phyloP scores from a whole-genome alignment of 2,797 vertebrate species.

The Anniella stebbinsi region DNA sequence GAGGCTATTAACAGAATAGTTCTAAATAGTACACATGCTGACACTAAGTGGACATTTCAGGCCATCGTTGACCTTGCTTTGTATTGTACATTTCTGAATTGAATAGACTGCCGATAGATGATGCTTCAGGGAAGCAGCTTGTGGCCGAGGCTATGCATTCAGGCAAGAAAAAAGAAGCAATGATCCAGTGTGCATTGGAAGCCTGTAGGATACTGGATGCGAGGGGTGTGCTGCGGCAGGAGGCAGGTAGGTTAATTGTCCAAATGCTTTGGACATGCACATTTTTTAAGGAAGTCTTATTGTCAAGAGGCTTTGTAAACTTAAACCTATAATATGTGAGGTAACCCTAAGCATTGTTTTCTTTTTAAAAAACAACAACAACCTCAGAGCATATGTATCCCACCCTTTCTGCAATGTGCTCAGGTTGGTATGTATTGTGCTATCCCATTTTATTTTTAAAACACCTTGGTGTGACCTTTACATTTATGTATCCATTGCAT shows the following conservation, averaged over 20 bases:
- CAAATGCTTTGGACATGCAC: not conserved
- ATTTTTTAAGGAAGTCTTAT: not conserved
- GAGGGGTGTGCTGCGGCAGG: slow-evolving; percentile 93
- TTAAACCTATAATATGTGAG: not conserved
- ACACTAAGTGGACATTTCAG: not conserved
- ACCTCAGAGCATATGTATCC: not conserved
- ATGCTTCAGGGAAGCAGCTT: slow-evolving; percentile 91
- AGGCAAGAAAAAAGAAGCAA: slow-evolving; percentile 95
- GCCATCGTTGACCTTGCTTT: slow-evolving; percentile 25
- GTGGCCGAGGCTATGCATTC: slow-evolving; percentile 92
- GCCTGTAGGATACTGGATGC: slow-evolving; percentile 96
- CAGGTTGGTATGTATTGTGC: not conserved
- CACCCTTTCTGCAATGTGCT: not conserved
- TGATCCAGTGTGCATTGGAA: slow-evolving; percentile 92
- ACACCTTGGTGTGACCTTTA: not conserved
- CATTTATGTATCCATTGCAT: not conserved
- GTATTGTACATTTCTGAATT: slow-evolving; percentile 45
- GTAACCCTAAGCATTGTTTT: not conserved
- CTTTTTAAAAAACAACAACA: not conserved
- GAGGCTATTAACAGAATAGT: not conserved
- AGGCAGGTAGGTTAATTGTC: slow-evolving; percentile 86
- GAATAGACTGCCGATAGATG: slow-evolving; percentile 91
- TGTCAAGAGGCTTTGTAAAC: not conserved
- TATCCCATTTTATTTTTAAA: not conserved
- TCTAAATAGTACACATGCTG: not conserved